phyloP scores from a whole-genome alignment of 2,888 invertebrate species.

The Sarcophaga variegata region DNA sequence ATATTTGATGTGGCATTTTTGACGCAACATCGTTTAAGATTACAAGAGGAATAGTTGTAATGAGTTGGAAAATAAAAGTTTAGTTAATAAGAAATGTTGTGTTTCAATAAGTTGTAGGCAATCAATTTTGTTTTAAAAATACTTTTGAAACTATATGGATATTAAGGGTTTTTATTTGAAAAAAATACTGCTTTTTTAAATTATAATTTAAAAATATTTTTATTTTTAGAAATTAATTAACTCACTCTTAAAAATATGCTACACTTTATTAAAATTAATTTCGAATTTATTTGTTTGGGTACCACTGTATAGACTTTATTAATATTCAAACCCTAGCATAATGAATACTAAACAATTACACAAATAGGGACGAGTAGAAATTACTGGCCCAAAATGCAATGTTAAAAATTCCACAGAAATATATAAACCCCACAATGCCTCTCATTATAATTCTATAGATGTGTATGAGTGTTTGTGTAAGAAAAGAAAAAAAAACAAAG shows the following conservation, averaged over 20 bases:
- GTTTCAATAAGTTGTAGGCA: neutral
- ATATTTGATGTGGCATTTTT: constrained; percentile 92
- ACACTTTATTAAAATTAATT: neutral
- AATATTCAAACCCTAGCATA: constrained; percentile 42
- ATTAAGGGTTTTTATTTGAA: no score
- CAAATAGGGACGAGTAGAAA: constrained; percentile 4
- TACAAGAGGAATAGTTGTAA: constrained; percentile 69
- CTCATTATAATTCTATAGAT: neutral
- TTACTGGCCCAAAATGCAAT: constrained; percentile 45
- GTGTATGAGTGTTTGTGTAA: neutral
- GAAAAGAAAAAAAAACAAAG: constrained; percentile 1
- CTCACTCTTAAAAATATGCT: neutral
- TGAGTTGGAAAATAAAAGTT: constrained; percentile 21
- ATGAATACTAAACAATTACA: constrained; percentile 41
- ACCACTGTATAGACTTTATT: constrained; percentile 30
- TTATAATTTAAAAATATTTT: neutral
- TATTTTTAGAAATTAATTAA: neutral
- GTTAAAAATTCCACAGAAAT: constrained; percentile 36
- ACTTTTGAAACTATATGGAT: no score
- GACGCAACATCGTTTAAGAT: constrained; percentile 88
- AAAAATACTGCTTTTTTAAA: no score
- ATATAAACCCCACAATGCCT: constrained; percentile 11
- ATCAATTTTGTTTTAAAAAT: neutral
- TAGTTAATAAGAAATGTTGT: constrained; percentile 33
- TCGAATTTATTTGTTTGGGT: neutral